These are phyloP conservation scores for Cichladusa arquata DNA, from an alignment of 2,113 vertebrate genomes.

Conservation along the genomic window DNA sequence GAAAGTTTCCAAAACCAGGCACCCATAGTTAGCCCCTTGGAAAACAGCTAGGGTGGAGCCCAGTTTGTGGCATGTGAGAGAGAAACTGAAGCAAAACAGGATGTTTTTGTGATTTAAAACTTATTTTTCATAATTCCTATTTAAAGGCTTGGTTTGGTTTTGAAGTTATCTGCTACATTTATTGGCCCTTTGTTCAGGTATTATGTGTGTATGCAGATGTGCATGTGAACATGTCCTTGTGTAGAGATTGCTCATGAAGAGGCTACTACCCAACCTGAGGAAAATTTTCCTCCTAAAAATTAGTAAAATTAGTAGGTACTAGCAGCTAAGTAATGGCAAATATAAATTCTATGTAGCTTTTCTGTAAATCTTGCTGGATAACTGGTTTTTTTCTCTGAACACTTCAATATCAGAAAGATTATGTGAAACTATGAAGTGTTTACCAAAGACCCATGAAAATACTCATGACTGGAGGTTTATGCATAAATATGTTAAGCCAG, in stretches of 20 bases:
- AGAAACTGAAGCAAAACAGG: slow-evolving; percentile 55
- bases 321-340: neutral
- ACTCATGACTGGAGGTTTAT: neutral
- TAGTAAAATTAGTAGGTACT: neutral
- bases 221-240: fast-evolving
- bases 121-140: slow-evolving; percentile 16
- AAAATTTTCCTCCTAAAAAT: neutral
- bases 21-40: neutral
- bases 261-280: neutral
- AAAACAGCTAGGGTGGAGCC: slow-evolving; percentile 39
- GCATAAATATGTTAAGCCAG: neutral
- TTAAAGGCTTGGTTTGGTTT: neutral
- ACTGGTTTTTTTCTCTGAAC: neutral
- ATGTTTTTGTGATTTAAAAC: slow-evolving; percentile 37
- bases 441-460: neutral
- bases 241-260: neutral
- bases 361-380: neutral
- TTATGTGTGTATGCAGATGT: neutral
- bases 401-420: neutral
- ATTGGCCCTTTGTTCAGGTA: neutral
- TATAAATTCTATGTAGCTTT: neutral
- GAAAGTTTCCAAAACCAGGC: neutral
- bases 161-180: neutral
- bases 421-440: neutral
- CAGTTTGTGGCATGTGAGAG: neutral